Evolutionary conservation across 2,797 vertebrate genomes (phyloP), one percentile per base, ranked within the genome.

Genomic region (Halcyon leucocephala): DNA sequence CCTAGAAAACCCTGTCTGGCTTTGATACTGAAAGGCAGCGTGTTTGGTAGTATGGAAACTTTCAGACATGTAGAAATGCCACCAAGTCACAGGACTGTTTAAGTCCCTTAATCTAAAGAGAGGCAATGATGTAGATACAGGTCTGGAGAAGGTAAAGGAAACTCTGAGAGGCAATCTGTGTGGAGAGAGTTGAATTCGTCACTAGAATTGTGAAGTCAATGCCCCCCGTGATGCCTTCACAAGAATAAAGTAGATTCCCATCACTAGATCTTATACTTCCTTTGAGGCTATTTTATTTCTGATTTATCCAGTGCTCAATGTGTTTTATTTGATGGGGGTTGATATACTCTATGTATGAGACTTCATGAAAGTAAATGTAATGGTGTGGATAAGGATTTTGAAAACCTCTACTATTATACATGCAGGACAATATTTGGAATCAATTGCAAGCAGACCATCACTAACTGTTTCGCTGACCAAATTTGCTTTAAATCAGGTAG

Each of bases 111-210:
- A 14, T 73, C 14, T 83, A 28, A 48, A 52, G 25, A 44, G 25
- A 76, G 14, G 8, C 54, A 71, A 24, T 14, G 7, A 22, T 57
- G 41, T 18, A 61, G 44, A 4, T 62, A 25, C 2, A 51, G 25
- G 21, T 60, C n/a, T 83, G 35, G 46, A 46, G 91, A 77, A 77
- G 26, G 16, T 64, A 44, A 66, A 88, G 48, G 29, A 67, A 58
- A 26, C n/a, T 62, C 44, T 66, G 29, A 35, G 54, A 70, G 64
- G 18, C 2, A 0, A 9, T 74, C 26, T 80, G 16, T 37, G 20
- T 2, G 1, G 33, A 71, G 41, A 18, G 0, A 2, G 13, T 60
- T 9, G 0, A 76, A 42, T 44, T 70, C 35, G 48, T 58, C 37
- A 54, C 65, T 31, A 29, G 22, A 48, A 19, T 46, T 64, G 28